Percentiles rank a stretch among this genome's conserved stretches.
Conservation (phyloP, 1,140 invertebrate genomes). For the Parasteatoda tepidariorum region DNA sequence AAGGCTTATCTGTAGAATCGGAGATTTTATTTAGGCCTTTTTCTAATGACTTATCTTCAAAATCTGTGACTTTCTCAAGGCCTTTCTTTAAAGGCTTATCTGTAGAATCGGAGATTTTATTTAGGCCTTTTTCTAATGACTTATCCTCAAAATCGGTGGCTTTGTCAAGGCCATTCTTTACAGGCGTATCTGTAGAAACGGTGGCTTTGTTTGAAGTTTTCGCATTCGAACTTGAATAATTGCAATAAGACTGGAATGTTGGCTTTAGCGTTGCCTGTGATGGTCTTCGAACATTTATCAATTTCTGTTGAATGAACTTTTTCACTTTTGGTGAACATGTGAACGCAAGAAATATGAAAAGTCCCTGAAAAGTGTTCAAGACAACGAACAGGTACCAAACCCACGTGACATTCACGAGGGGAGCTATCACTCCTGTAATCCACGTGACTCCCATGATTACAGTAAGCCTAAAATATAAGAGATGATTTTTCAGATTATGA, state of each 20-base stretch:
- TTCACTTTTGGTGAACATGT: slow-evolving; percentile 66
- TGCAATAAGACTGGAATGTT: slow-evolving; percentile 49
- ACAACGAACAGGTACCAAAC: slow-evolving; percentile 72
- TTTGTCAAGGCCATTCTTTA: slow-evolving; percentile 43
- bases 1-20: too few species aligned
- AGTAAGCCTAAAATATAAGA: slow-evolving; percentile 73
- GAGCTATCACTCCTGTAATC: slow-evolving; percentile 71
- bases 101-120: too few species aligned
- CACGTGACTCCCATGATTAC: slow-evolving; percentile 70
- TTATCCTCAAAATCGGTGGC: slow-evolving; percentile 8
- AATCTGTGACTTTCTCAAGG: too few species aligned
- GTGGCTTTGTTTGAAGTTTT: slow-evolving; percentile 20
- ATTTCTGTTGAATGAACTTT: slow-evolving; percentile 4
- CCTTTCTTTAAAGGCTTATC: too few species aligned
- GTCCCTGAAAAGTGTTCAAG: slow-evolving; percentile 73
- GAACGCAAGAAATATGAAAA: slow-evolving; percentile 75
- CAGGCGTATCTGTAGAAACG: background rate
- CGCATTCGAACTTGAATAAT: slow-evolving; percentile 29
- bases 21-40: too few species aligned
- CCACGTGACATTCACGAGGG: slow-evolving; percentile 5
- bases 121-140: too few species aligned
- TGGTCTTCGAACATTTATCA: background rate
- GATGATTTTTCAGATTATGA: slow-evolving; percentile 67
- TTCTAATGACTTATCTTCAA: too few species aligned
- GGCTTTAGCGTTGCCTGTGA: background rate